phyloP scores from a whole-genome alignment of 2,113 vertebrate species.

The Saccopteryx bilineata region DNA sequence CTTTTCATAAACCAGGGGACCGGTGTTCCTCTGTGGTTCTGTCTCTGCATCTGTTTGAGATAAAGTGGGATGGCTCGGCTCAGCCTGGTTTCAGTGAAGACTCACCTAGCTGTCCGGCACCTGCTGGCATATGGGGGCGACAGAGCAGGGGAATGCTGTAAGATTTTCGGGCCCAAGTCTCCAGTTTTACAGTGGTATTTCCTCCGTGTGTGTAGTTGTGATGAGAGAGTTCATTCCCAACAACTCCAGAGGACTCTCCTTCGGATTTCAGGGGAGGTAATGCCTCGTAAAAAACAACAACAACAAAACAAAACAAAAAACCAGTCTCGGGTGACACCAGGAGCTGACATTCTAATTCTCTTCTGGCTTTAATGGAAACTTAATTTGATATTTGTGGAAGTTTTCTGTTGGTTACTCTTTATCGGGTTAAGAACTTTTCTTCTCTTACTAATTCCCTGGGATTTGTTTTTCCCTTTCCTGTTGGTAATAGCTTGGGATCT shows the following conservation, averaged over 20 bases:
- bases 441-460: background rate
- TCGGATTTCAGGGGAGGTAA: background rate
- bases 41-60: conserved; percentile 53
- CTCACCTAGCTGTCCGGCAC: background rate
- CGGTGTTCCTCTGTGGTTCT: background rate
- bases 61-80: background rate
- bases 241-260: background rate
- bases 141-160: background rate
- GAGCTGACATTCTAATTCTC: background rate
- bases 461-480: background rate
- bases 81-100: background rate
- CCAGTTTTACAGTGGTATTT: background rate
- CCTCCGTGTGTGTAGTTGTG: background rate
- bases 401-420: background rate
- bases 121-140: background rate
- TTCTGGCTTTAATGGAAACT: background rate
- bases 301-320: too few species aligned
- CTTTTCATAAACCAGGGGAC: conserved; percentile 17
- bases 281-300: background rate
- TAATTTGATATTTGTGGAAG: background rate
- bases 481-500: background rate
- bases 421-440: background rate
- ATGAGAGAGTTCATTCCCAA: background rate
- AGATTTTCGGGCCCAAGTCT: background rate
- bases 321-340: background rate